Conservation (phyloP, 92 coral and sea anemone species). For the Zoanthus gigantus region DNA sequence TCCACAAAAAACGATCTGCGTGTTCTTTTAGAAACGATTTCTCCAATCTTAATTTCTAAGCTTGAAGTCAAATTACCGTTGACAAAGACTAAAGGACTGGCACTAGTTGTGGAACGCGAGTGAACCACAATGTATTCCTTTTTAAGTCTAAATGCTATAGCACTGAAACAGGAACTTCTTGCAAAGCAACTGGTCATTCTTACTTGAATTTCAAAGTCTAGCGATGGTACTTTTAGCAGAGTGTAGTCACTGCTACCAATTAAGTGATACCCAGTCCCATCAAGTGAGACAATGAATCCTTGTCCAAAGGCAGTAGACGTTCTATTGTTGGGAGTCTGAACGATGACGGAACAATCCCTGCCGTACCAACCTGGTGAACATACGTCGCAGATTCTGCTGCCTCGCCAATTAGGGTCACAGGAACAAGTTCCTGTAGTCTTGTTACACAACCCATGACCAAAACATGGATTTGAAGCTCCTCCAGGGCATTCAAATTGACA, state of each 20-base stretch:
- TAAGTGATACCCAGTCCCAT: constrained; percentile 63
- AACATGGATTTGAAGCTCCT: constrained; percentile 68
- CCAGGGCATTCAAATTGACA: constrained; percentile 75
- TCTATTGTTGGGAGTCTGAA: constrained; percentile 37
- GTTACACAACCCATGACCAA: constrained; percentile 64
- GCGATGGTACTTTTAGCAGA: constrained; percentile 36
- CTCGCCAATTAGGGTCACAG: constrained; percentile 77
- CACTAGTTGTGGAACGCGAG: constrained; percentile 54
- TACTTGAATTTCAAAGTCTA: constrained; percentile 59
- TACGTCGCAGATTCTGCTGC: constrained; percentile 55
- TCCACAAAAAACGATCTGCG: constrained; percentile 11
- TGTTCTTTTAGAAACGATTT: neutral
- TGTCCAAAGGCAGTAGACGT: constrained; percentile 63
- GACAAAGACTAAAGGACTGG: constrained; percentile 52
- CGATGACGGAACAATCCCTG: constrained; percentile 63
- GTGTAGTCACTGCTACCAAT: constrained; percentile 62
- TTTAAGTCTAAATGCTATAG: constrained; percentile 59
- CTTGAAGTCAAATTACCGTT: constrained; percentile 38
- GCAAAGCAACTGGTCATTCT: constrained; percentile 60
- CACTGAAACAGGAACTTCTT: constrained; percentile 66
- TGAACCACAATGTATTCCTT: constrained; percentile 55
- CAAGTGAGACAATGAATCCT: constrained; percentile 59
- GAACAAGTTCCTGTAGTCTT: constrained; percentile 65
- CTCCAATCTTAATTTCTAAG: constrained; percentile 37
- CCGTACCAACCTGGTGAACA: constrained; percentile 74